phyloP scores from a whole-genome alignment of 1,140 invertebrate species.

The Drosophila lacteicornis region DNA sequence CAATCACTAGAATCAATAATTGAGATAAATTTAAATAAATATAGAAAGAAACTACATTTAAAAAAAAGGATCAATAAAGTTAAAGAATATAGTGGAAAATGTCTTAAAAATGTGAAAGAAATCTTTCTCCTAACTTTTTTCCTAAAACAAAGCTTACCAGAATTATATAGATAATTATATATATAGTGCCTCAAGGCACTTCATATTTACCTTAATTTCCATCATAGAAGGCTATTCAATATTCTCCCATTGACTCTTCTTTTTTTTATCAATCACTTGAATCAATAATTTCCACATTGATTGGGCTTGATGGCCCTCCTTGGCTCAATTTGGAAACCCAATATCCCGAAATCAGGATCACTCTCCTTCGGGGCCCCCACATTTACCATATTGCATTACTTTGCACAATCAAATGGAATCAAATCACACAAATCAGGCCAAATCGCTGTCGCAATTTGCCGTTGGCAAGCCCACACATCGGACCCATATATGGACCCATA shows the following conservation, averaged over 20 bases:
- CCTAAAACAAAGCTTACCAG: no score
- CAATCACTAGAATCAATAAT: no score
- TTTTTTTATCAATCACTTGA: not conserved
- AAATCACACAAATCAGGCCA: constrained; percentile 78
- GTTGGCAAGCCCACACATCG: constrained; percentile 14
- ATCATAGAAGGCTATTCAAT: no score
- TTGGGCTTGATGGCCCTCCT: constrained; percentile 1
- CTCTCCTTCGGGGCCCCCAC: not conserved
- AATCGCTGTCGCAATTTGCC: constrained; percentile 74
- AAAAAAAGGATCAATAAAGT: no score
- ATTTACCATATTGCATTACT: constrained; percentile 40
- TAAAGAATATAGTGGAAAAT: no score
- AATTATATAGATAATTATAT: no score
- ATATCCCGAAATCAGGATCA: not conserved
- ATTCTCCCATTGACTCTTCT: not conserved
- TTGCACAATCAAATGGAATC: constrained; percentile 62
- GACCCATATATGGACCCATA: constrained; percentile 1
- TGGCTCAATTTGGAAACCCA: constrained; percentile 11
- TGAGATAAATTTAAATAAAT: no score
- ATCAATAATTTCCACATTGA: constrained; percentile 18
- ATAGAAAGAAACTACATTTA: no score
- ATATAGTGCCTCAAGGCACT: no score
- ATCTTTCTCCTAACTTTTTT: no score
- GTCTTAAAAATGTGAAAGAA: no score
- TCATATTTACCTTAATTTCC: no score